Percentiles rank a stretch among this genome's conserved stretches.
These are phyloP conservation scores for Turritopsis dohrnii DNA, from an alignment of 30 jellyfish, hydroid and myxozoan species.

Conservation along the genomic window DNA sequence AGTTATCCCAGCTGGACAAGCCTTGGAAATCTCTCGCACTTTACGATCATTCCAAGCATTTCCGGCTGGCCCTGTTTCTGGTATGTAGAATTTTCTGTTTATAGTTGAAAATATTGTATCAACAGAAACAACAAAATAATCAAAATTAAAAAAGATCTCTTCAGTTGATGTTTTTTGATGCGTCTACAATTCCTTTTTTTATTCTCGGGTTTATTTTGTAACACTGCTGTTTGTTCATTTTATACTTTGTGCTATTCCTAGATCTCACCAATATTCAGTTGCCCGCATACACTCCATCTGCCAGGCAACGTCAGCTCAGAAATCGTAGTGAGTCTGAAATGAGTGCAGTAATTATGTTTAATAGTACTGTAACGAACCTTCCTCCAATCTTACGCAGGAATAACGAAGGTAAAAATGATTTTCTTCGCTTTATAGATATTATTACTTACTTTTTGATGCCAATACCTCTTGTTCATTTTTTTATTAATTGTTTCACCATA, in stretches of 20 bases:
- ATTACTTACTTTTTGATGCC: background rate
- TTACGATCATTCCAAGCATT: background rate
- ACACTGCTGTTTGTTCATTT: too few species aligned
- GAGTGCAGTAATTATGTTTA: constrained; percentile 97
- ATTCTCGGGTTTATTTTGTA: background rate
- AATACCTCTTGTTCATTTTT: constrained; percentile 2
- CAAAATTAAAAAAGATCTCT: background rate
- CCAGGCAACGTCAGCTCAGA: constrained; percentile 27
- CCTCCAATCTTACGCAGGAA: constrained; percentile 83
- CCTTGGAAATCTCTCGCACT: background rate
- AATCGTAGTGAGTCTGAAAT: constrained; percentile 84
- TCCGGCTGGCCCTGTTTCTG: background rate
- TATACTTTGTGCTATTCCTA: background rate
- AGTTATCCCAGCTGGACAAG: constrained; percentile 17
- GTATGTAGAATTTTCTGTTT: background rate
- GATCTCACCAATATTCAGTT: constrained; percentile 14
- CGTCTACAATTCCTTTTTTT: too few species aligned
- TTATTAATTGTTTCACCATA: constrained; percentile 22
- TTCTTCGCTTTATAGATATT: background rate
- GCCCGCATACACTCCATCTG: constrained; percentile 47
- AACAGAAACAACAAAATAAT: too few species aligned
- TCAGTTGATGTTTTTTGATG: background rate
- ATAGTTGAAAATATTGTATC: too few species aligned
- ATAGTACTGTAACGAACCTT: constrained; percentile 72
- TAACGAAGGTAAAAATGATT: constrained; percentile 67